phyloP scores from a whole-genome alignment of 2,797 vertebrate species.

The Phrynocephalus forsythii region DNA sequence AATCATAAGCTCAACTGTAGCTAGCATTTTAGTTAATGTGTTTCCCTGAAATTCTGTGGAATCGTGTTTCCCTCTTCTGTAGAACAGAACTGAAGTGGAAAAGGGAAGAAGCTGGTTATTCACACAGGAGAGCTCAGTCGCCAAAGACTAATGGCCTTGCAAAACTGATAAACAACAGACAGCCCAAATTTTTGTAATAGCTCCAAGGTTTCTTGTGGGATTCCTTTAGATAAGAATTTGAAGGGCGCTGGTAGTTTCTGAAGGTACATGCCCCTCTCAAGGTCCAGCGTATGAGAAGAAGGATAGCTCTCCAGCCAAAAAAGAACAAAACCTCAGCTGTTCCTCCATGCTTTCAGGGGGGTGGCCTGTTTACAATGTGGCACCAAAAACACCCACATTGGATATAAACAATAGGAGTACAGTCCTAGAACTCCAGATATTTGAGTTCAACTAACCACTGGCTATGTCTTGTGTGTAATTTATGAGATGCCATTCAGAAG shows the following conservation, averaged over 20 bases:
- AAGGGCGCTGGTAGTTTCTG: constrained; percentile 57
- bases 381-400: neutral
- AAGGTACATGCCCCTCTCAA: constrained; percentile 65
- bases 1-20: constrained; percentile 56
- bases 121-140: constrained; percentile 53
- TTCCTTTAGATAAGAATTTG: constrained; percentile 75
- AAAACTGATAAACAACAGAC: constrained; percentile 68
- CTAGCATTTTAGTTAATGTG: constrained; percentile 61
- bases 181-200: constrained; percentile 67
- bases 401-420: constrained; percentile 23
- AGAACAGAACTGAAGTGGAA: constrained; percentile 43
- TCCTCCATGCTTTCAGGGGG: constrained; percentile 5
- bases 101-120: constrained; percentile 41
- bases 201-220: constrained; percentile 71
- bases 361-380: neutral
- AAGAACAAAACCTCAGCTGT: neutral
- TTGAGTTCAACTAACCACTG: constrained; percentile 13
- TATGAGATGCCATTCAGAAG: neutral
- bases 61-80: constrained; percentile 46
- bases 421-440: constrained; percentile 10
- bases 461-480: neutral
- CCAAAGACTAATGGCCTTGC: constrained; percentile 68
- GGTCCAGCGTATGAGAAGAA: constrained; percentile 54
- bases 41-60: constrained; percentile 40
- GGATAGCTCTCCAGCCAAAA: neutral